Conservation (phyloP, 2,888 invertebrate species). For the Caradrina kadenii region DNA sequence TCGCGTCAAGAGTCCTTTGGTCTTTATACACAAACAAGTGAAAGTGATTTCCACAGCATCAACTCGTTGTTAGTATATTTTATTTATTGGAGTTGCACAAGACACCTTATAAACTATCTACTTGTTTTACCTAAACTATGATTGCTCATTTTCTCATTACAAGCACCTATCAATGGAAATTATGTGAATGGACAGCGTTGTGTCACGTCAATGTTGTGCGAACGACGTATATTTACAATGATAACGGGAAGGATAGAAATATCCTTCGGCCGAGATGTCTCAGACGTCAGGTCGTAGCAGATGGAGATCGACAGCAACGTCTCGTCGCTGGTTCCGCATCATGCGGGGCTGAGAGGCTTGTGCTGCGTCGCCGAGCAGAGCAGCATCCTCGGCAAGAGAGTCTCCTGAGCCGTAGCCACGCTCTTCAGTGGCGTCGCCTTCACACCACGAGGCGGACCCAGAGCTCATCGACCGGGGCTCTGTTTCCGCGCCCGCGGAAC, state of each 20-base stretch:
- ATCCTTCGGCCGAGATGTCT: constrained; percentile 51
- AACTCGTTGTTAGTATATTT: constrained; percentile 69
- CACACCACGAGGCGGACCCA: constrained; percentile 89
- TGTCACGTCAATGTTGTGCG: constrained; percentile 69
- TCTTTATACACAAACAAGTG: constrained; percentile 71
- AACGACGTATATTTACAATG: constrained; percentile 62
- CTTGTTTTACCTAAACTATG: constrained; percentile 72
- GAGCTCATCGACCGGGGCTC: constrained; percentile 85
- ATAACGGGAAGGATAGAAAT: constrained; percentile 33
- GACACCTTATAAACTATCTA: constrained; percentile 73
- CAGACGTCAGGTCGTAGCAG: constrained; percentile 86
- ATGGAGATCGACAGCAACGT: constrained; percentile 87
- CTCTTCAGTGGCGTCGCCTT: constrained; percentile 86
- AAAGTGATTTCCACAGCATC: constrained; percentile 74
- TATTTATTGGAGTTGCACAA: constrained; percentile 74
- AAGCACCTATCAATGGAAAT: constrained; percentile 80
- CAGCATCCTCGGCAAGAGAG: constrained; percentile 88
- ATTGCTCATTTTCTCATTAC: constrained; percentile 76
- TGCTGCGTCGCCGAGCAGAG: constrained; percentile 80
- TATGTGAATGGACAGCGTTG: constrained; percentile 74
- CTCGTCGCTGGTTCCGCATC: constrained; percentile 81
- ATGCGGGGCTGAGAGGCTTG: constrained; percentile 74
- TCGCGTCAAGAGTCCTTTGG: constrained; percentile 63
- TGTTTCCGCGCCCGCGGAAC: constrained; percentile 87
- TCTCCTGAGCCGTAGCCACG: constrained; percentile 90